phyloP scores from a whole-genome alignment of 2,888 invertebrate species.

The Sabellastarte sp. region DNA sequence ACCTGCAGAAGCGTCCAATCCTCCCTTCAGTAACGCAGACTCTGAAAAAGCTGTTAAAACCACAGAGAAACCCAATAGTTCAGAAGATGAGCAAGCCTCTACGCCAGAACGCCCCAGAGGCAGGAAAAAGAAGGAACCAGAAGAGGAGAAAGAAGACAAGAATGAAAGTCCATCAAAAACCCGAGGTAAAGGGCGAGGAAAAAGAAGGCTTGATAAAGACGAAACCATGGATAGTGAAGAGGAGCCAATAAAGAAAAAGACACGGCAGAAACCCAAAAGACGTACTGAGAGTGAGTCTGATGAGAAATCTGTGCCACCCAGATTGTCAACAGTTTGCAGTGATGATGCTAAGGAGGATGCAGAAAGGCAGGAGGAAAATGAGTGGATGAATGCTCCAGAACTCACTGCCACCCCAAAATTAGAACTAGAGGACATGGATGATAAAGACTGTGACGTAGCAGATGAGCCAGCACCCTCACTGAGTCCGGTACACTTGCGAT shows the following conservation, averaged over 20 bases:
- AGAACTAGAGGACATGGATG: not conserved
- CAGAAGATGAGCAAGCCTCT: no score
- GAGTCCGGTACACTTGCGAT: not conserved
- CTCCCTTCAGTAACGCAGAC: no score
- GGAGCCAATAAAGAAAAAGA: slow-evolving; percentile 1
- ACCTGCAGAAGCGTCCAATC: no score
- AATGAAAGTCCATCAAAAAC: not conserved
- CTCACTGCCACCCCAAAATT: not conserved
- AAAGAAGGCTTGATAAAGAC: not conserved
- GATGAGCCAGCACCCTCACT: not conserved
- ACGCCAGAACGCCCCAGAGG: no score
- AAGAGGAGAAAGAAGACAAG: not conserved
- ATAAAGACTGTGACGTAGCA: not conserved
- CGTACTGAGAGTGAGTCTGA: not conserved
- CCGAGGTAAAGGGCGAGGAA: not conserved
- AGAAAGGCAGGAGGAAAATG: not conserved
- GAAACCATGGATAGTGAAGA: not conserved
- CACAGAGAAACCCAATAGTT: no score
- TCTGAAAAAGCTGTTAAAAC: no score
- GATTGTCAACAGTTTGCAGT: no score
- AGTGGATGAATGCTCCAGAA: not conserved
- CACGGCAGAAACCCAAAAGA: not conserved
- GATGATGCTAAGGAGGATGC: not conserved
- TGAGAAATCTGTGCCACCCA: not conserved
- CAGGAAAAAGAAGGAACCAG: no score